Percentiles rank a stretch among this genome's conserved stretches.
Evolutionary conservation across 2,888 invertebrate species (phyloP).

Genomic region (Chrysolina americana): DNA sequence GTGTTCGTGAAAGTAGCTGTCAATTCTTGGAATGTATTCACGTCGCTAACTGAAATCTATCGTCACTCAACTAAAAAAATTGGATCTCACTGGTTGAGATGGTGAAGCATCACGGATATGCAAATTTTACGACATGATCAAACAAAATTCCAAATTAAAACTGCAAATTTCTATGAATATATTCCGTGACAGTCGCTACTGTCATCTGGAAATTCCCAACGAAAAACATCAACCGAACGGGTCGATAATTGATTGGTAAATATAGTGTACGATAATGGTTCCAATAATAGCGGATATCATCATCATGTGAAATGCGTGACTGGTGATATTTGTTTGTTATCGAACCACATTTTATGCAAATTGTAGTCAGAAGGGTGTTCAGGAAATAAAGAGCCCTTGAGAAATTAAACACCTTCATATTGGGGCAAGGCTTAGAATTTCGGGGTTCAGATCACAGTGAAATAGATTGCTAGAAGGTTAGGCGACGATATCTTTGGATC

Average conservation of each 20-base stretch:
- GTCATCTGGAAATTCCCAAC: slow-evolving; percentile 7
- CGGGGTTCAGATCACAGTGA: too few species aligned
- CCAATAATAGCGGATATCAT: slow-evolving; percentile 9
- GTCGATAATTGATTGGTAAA: slow-evolving; percentile 2
- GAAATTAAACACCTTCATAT: too few species aligned
- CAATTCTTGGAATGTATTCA: not conserved
- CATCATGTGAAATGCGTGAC: not conserved
- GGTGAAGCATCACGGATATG: not conserved
- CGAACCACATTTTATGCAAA: not conserved
- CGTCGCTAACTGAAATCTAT: not conserved
- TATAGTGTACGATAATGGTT: slow-evolving; percentile 4
- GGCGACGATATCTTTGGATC: too few species aligned
- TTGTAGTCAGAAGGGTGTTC: not conserved
- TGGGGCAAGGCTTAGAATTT: too few species aligned
- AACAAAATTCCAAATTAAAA: slow-evolving; percentile 9
- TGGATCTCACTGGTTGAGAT: not conserved
- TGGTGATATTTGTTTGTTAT: not conserved
- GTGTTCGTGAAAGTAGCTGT: not conserved
- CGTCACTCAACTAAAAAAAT: not conserved
- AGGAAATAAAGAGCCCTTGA: too few species aligned
- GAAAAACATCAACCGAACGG: not conserved
- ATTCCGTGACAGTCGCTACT: not conserved
- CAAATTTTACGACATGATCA: not conserved
- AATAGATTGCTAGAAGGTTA: too few species aligned
- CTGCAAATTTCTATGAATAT: slow-evolving; percentile 10